Evolutionary conservation across 92 coral and sea anemone genomes (phyloP).

Genomic region (Montipora capitata): DNA sequence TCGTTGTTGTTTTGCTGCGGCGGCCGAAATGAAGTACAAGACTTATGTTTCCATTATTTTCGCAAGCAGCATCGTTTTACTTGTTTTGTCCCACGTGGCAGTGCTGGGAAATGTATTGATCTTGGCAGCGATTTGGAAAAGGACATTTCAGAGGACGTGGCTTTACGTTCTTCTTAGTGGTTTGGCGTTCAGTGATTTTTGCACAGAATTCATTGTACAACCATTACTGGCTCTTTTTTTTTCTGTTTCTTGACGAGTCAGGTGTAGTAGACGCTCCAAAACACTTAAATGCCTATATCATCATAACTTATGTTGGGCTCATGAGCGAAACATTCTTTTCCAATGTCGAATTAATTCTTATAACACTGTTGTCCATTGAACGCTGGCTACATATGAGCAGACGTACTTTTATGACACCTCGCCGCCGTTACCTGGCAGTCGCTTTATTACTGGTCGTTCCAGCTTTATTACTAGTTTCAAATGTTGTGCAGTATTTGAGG

Average conservation of each 20-base stretch:
- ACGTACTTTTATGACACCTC: too few relatives aligned
- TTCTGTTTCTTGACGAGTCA: not conserved
- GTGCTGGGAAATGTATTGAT: slow-evolving; percentile 17
- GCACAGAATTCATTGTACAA: slow-evolving; percentile 18
- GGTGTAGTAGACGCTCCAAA: too few relatives aligned
- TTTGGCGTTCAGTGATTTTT: slow-evolving; percentile 13
- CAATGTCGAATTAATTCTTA: too few relatives aligned
- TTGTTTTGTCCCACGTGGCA: not conserved
- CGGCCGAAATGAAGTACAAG: too few relatives aligned
- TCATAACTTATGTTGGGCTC: not conserved
- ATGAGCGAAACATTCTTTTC: not conserved
- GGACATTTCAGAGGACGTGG: not conserved
- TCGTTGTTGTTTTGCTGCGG: not conserved
- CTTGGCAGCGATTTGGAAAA: slow-evolving; percentile 25
- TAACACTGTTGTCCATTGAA: not conserved
- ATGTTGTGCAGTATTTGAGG: too few relatives aligned
- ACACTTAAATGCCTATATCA: too few relatives aligned
- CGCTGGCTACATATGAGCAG: too few relatives aligned
- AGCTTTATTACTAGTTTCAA: too few relatives aligned
- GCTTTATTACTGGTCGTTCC: too few relatives aligned
- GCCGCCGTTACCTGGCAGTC: too few relatives aligned
- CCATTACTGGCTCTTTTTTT: not conserved
- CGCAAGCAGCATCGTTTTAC: not conserved
- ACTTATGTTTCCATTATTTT: not conserved
- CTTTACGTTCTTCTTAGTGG: slow-evolving; percentile 13